phyloP scores from a whole-genome alignment of 53 echinoderm and acorn worm genomes.

The Astropecten irregularis region DNA sequence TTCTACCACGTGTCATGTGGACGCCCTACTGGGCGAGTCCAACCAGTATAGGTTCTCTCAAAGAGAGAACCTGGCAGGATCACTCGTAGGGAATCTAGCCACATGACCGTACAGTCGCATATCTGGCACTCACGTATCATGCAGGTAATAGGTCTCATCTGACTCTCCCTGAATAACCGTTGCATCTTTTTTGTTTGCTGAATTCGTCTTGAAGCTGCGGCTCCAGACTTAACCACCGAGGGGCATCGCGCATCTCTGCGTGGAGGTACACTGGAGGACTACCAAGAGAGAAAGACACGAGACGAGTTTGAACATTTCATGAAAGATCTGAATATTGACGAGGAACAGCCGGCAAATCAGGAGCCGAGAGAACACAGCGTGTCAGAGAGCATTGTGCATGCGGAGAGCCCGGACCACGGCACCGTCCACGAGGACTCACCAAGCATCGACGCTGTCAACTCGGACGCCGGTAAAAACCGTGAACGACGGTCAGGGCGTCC shows the following conservation, averaged over 20 bases:
- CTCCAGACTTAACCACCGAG: conserved; percentile 2
- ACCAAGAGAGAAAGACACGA: conserved; percentile 79
- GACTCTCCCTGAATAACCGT: too few species aligned
- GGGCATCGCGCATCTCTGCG: conserved; percentile 17
- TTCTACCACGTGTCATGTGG: too few species aligned
- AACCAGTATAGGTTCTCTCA: too few species aligned
- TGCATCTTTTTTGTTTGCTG: too few species aligned
- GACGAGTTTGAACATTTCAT: conserved; percentile 89
- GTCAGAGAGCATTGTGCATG: not conserved
- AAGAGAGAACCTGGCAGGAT: too few species aligned
- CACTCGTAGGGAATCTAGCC: too few species aligned
- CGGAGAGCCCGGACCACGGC: not conserved
- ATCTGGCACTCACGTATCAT: too few species aligned
- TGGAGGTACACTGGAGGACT: conserved; percentile 70
- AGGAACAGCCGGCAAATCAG: not conserved
- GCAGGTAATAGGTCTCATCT: too few species aligned
- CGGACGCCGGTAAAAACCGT: not conserved
- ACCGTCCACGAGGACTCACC: too few species aligned
- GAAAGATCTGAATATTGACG: conserved; percentile 67
- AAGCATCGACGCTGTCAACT: not conserved
- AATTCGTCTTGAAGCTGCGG: not conserved
- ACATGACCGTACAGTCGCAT: too few species aligned
- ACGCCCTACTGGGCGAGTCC: too few species aligned
- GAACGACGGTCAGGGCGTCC: not conserved
- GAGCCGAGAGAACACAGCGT: not conserved